Conservation (phyloP, 2,797 vertebrate genomes). For the Poecilia velifera region DNA sequence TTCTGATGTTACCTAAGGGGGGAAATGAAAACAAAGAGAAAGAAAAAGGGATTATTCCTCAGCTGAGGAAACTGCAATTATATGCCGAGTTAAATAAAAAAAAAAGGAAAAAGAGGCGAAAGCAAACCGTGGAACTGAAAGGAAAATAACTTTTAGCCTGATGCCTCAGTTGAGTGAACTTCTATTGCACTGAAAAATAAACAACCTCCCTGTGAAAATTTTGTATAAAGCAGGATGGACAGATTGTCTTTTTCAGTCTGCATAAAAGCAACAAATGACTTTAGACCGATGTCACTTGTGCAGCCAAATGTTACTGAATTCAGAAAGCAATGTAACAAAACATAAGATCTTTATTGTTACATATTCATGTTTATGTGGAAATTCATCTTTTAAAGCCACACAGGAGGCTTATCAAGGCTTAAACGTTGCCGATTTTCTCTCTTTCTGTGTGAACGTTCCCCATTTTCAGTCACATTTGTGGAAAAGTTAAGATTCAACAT, state of each 20-base stretch:
- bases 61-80: conserved; percentile 13
- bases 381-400: neutral
- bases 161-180: conserved; percentile 30
- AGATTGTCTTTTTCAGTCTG: conserved; percentile 37
- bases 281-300: neutral
- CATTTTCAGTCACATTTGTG: neutral
- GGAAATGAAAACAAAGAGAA: conserved; percentile 36
- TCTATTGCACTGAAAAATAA: conserved; percentile 39
- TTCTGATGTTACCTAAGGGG: conserved; percentile 92
- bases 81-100: conserved; percentile 24
- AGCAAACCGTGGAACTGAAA: conserved; percentile 1
- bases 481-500: neutral
- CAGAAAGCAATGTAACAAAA: neutral
- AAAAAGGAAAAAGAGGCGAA: neutral
- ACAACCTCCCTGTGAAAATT: conserved; percentile 38
- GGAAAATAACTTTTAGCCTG: conserved; percentile 4
- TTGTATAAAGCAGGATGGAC: conserved; percentile 26
- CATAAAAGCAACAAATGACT: conserved; percentile 1
- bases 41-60: conserved; percentile 21
- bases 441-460: neutral
- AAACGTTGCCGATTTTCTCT: neutral
- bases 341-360: neutral
- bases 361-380: neutral
- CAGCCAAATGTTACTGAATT: neutral
- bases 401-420: neutral